phyloP scores from a whole-genome alignment of 2,888 invertebrate genomes.

The Hybos culiciformis region DNA sequence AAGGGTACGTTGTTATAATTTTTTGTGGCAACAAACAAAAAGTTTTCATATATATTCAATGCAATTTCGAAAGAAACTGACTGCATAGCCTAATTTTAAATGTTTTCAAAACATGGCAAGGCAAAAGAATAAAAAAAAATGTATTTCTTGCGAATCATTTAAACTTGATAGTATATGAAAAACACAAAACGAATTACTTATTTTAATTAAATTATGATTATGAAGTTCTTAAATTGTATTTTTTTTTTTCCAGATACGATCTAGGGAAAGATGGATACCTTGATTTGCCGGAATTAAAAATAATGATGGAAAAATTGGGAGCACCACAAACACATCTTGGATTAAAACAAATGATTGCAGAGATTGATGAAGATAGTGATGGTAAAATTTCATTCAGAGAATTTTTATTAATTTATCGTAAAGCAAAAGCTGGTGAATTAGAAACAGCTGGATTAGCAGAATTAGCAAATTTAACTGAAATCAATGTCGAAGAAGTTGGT shows the following conservation, averaged over 20 bases:
- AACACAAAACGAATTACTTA: too few relatives aligned
- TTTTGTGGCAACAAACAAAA: too few relatives aligned
- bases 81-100: too few relatives aligned
- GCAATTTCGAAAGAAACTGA: too few relatives aligned
- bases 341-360: constrained; percentile 87
- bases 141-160: too few relatives aligned
- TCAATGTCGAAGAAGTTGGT: constrained; percentile 87
- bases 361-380: constrained; percentile 77
- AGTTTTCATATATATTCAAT: too few relatives aligned
- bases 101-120: too few relatives aligned
- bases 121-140: too few relatives aligned
- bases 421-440: constrained; percentile 84
- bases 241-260: constrained; percentile 61
- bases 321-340: constrained; percentile 93
- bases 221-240: not conserved
- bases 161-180: too few relatives aligned
- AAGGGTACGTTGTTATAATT: too few relatives aligned
- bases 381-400: constrained; percentile 84
- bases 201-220: too few relatives aligned
- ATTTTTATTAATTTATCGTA: constrained; percentile 63
- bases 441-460: constrained; percentile 73
- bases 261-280: constrained; percentile 78
- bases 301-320: constrained; percentile 93
- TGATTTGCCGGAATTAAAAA: constrained; percentile 78
- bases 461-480: constrained; percentile 74